Base-by-base conservation (phyloP, 2,797 vertebrate genomes). In the Anguilla pacifica region DNA sequence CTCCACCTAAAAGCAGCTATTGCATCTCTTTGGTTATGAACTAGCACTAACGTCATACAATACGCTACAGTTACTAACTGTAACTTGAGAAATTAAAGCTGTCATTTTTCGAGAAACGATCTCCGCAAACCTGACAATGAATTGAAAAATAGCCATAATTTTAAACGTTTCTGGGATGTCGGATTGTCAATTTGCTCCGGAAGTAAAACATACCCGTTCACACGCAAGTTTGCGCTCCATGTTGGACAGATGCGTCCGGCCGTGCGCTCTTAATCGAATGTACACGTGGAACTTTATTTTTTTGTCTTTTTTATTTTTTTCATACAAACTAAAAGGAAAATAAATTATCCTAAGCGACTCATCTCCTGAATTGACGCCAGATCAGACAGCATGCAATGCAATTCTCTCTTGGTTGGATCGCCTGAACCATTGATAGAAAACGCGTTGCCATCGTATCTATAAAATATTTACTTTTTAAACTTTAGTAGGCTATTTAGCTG, bases 171-270 rank as follows among this genome's bases (percentile, higher is more conserved):
- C 46, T 25, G 19, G 43, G 4, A 3, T 1, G 0, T 51, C 9
- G 3, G 4, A 82, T 51, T n/a, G 35, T 22, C 53, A 74, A n/a
- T 25, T 77, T 85, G 83, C 67, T 55, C 87, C 87, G 87, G 87
- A 88, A 88, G 83, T 85, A 67, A 88, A 85, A 25, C 57, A 53
- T 82, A 51, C 10, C 17, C 51, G 82, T 85, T 67, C 49, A 64
- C 67, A 46, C 81, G 28, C 82, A 22, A 28, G 64, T 31, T 22
- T 25, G 83, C 49, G 64, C 49, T 31, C 22, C 25, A 7, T 49
- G 25, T 51, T 39, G 2, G 1, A 9, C 11, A 39, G 46, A 3
- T 79, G 35, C 35, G 39, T 22, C 61, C 61, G 13, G 22, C 5
- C 55, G 55, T 31, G 70, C 70, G 70, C 25, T n/a, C 64, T 10